Evolutionary conservation across 2,888 invertebrate genomes (phyloP), one percentile per base, ranked within the genome.

Genomic region (Orthonychiurus folsomi): DNA sequence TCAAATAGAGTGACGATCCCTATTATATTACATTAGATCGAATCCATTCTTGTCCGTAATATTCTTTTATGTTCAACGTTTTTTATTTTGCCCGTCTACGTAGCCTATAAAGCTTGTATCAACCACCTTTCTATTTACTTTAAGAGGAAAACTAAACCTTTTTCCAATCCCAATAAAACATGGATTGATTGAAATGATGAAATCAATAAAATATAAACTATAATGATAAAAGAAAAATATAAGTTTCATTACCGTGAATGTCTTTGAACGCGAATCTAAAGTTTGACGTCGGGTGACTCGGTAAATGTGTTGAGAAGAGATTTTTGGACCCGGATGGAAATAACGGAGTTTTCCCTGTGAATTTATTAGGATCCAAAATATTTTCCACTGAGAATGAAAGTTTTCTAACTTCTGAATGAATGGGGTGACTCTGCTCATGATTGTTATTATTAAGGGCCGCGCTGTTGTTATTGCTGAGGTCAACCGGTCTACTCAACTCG

Each of bases 341-440:
- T 28, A 62, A 23, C 20, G 21, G 48, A 57, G 61, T 76, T 70
- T 71, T 71, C 28, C 90, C 90, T 26, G 90, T 91, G 77, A 92
- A 92, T 79, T 92, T 92, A 74, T 86, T 91, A 2, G 92, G 92
- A 78, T 92, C 91, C 71, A 92, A 79, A 69, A 92, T 92, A 75
- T 92, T 92, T 79, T 92, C 91, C 24, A 92, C 92, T 3, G 90
- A 90, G 78, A 92, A 92, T 21, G 91, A 89, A 68, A 91, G 82
- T 71, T 83, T 85, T 73, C 86, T 78, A 50, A 53, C 63, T 12
- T 53, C 47, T 23, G 20, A 20, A 12, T 12, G 23, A 20, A 20
- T 37, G 23, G 23, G 37, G 48, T 20, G 48, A n/a, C 20, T 18
- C 24, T 50, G n/a, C 24, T 50, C 25, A 60, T 60, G 15, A 28